These are phyloP conservation scores for Cylas formicarius DNA, from an alignment of 1,140 invertebrate species.

Conservation along the genomic window DNA sequence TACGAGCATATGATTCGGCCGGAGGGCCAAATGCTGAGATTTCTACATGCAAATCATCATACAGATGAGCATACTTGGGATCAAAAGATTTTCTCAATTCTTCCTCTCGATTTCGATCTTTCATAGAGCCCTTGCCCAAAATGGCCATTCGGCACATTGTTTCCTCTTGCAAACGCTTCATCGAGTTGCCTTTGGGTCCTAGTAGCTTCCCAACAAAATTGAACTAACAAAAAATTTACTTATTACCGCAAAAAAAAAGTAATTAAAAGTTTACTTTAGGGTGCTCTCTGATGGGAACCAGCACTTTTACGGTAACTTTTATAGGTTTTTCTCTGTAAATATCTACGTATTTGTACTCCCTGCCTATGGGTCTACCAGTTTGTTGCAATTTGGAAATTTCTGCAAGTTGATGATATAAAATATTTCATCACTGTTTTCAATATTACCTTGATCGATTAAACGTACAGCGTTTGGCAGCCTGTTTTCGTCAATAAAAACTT, in stretches of 20 bases:
- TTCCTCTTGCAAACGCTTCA: constrained; percentile 84
- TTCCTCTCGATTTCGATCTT: constrained; percentile 79
- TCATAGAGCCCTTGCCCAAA: constrained; percentile 82
- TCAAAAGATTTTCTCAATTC: constrained; percentile 78
- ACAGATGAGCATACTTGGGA: constrained; percentile 86
- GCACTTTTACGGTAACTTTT: constrained; percentile 71
- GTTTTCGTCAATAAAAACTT: constrained; percentile 58
- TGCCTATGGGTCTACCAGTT: constrained; percentile 23
- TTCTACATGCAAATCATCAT: constrained; percentile 89
- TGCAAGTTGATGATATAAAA: constrained; percentile 12
- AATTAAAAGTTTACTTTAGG: constrained; percentile 61
- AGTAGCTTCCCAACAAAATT: constrained; percentile 90
- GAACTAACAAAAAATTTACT: constrained; percentile 55
- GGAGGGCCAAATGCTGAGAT: constrained; percentile 80
- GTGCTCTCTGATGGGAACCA: constrained; percentile 81
- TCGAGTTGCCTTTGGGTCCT: constrained; percentile 83
- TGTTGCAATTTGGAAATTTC: constrained; percentile 28
- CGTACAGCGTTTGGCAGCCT: constrained; percentile 62
- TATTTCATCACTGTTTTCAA: not conserved
- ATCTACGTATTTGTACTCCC: constrained; percentile 50
- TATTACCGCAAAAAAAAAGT: constrained; percentile 7
- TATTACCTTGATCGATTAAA: constrained; percentile 61
- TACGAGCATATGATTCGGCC: constrained; percentile 83
- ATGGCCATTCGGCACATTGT: constrained; percentile 92
- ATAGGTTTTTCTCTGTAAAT: constrained; percentile 81